A percentile compares a stretch with the other conserved stretches of the same genome.
These are phyloP conservation scores for Masnerella sp. DNA, from an alignment of 2,888 invertebrate genomes.

Conservation along the genomic window DNA sequence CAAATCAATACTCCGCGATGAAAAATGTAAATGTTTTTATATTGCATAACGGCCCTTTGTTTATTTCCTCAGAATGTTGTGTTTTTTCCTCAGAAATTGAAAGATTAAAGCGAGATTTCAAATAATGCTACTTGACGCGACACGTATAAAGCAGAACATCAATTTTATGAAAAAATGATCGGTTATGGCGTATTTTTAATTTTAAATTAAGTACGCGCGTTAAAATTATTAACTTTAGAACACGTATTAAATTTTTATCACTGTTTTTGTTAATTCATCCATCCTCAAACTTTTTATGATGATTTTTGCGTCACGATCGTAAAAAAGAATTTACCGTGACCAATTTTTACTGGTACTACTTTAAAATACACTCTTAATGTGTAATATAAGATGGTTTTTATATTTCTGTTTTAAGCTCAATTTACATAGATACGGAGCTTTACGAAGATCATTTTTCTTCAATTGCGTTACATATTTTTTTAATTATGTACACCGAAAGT, in stretches of 20 bases:
- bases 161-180: too few species aligned
- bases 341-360: slow-evolving; percentile 9
- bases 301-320: slow-evolving; percentile 2
- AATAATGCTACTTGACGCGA: too few species aligned
- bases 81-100: too few species aligned
- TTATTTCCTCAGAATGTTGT: too few species aligned
- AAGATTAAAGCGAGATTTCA: too few species aligned
- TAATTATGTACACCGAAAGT: too few species aligned
- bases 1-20: too few species aligned
- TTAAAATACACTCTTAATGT: slow-evolving; percentile 4
- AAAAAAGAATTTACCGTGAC: slow-evolving; percentile 7
- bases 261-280: slow-evolving; percentile 7
- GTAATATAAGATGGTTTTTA: slow-evolving; percentile 12
- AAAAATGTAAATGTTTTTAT: too few species aligned
- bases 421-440: slow-evolving; percentile 27
- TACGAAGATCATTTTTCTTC: slow-evolving; percentile 3
- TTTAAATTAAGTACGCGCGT: neutral
- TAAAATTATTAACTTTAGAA: slow-evolving; percentile 10
- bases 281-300: slow-evolving; percentile 12
- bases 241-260: slow-evolving; percentile 2
- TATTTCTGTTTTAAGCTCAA: slow-evolving; percentile 15
- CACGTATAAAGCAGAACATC: too few species aligned
- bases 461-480: neutral
- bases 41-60: too few species aligned
- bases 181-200: slow-evolving; percentile 1